Evolutionary conservation across 2,113 vertebrate species (phyloP), one percentile per base, ranked within the genome.

Genomic region (Gasterosteus nipponicus): DNA sequence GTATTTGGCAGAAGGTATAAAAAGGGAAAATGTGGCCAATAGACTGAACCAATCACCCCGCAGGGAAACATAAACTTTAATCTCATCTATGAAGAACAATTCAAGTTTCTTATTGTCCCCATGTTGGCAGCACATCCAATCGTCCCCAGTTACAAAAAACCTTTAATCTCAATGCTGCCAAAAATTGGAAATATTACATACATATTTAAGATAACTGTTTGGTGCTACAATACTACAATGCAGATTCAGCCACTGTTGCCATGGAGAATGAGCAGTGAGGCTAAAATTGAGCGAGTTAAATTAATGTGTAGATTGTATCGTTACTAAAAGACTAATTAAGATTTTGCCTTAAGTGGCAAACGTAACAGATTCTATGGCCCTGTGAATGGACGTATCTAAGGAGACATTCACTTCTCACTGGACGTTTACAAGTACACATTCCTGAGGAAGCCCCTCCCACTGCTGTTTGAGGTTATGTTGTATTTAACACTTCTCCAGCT

Each of bases 51-150:
- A 60, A 46, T 44, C 56, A 39, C 35, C 33, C 62, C 35, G 41
- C 51, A 39, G 72, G 77, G 71, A 68, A 73, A 31, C 76, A 84
- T 78, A 65, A 78, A 47, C 49, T 80, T 59, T 76, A 44, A 84
- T 71, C 64, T 73, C 11, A 26, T 82, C 65, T 64, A 10, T 58
- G 63, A 73, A 69, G 62, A 79, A 70, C 69, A 63, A 60, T 3
- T 64, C 38, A 44, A 1, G 72, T 91, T 86, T 89, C 89, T 83
- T 4, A 85, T 91, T 79, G 3, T 65, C 86, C 51, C 89, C 74
- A 75, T 59, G 51, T 80, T 74, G 66, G 38, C 41, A 74, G n/a
- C 59, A 65, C 57, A 60, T 70, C 2, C 74, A 69, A 56, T 14
- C 51, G 3, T 15, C 49, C 51, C 49, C 47, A 31, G 19, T 26